Base-by-base conservation (phyloP, 2,888 invertebrate species). In the Psylliodes chrysocephalus region DNA sequence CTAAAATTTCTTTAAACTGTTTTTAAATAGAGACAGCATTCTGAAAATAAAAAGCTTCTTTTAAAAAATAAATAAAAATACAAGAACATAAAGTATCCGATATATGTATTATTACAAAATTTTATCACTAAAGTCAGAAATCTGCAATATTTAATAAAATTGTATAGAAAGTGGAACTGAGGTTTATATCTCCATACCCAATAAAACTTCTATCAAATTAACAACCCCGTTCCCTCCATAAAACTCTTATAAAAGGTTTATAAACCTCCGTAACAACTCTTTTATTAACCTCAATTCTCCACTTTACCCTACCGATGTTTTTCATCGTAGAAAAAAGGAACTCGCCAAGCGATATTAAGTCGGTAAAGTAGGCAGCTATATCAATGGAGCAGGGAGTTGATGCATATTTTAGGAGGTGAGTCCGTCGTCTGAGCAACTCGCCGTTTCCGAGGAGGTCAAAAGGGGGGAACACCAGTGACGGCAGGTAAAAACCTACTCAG, bases 341-440 rank as follows among this genome's bases (percentile, higher is more conserved):
- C 46, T 51, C 40, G n/a, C 28, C 40, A 22, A 55, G 38, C 47
- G 40, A 49, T 61, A 61, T 61, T 55, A 55, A 63, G 60, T 44
- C 46, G 53, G 47, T 56, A 60, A 40, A 38, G 6, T 25, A 49
- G 49, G 49, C 28, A 49, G 28, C 49, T 25, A 49, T 49, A 49
- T 30, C 15, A 25, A 40, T 51, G 55, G 51, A 51, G 59, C 47
- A 60, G 55, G 40, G 65, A 57, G 63, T 54, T 59, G 68, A 64
- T 68, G 66, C 66, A 68, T 68, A 68, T 68, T 68, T 68, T 53
- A 68, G 40, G 52, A 51, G 57, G 57, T 46, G 60, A 61, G 68
- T 61, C 60, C 65, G 68, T 68, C 63, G 68, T 65, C 62, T 67
- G 62, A 60, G 69, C 57, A 65, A 68, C 65, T 54, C 59, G 52